A percentile compares a stretch with the other conserved stretches of the same genome.
Evolutionary conservation across 92 coral and sea anemone genomes (phyloP).

Genomic region (Muricea muricata): DNA sequence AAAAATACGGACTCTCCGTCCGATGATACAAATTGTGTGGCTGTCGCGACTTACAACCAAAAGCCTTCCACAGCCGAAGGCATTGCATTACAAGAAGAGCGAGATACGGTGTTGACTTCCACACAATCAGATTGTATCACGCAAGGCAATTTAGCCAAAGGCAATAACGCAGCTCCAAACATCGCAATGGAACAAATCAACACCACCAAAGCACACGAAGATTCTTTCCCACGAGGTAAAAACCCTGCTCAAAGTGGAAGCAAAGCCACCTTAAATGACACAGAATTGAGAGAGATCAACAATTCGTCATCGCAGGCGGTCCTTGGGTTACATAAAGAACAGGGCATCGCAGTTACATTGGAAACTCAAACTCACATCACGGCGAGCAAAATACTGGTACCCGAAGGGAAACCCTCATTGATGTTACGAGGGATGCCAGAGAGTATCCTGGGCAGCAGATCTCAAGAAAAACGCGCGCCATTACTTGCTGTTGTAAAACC

Average conservation of each 20-base stretch:
- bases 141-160: background rate
- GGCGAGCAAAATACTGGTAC: background rate
- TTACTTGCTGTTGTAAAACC: constrained; percentile 39
- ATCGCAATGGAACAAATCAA: background rate
- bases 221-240: background rate
- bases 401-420: background rate
- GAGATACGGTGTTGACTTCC: background rate
- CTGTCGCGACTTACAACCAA: background rate
- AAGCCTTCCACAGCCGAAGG: background rate
- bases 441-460: background rate
- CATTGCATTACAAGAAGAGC: background rate
- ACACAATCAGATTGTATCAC: background rate
- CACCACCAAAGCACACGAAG: background rate
- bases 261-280: background rate
- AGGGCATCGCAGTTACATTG: no score
- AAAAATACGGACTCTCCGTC: background rate
- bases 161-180: background rate
- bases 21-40: background rate
- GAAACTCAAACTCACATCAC: background rate
- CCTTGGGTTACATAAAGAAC: background rate
- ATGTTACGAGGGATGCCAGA: background rate
- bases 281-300: background rate
- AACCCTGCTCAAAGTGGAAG: background rate
- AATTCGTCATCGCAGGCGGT: background rate
- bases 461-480: constrained; percentile 6